Evolutionary conservation across 1,140 invertebrate species (phyloP).

Genomic region (Atopsyche davidsoni): DNA sequence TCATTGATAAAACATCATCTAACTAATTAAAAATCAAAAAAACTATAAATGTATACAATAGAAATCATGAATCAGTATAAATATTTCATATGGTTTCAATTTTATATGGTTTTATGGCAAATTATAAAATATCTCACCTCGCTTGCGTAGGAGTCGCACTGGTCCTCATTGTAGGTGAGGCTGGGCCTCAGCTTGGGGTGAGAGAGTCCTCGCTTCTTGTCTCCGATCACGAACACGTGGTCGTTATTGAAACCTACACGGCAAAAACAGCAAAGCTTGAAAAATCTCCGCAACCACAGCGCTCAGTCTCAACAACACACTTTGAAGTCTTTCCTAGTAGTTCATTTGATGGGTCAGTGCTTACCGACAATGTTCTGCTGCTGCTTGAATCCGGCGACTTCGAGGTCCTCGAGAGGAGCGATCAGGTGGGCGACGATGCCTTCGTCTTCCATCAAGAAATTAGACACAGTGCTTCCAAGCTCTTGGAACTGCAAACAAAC

Average conservation of each 20-base stretch:
- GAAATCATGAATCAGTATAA: background rate
- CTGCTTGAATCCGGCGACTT: slow-evolving; percentile 34
- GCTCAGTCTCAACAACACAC: too few species aligned
- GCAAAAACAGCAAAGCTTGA: slow-evolving; percentile 4
- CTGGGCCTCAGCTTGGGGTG: slow-evolving; percentile 30
- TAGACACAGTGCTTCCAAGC: slow-evolving; percentile 27
- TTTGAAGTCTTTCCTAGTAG: slow-evolving; percentile 1
- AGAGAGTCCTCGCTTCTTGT: slow-evolving; percentile 38
- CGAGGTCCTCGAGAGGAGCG: slow-evolving; percentile 31
- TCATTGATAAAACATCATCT: slow-evolving; percentile 2
- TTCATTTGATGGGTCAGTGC: slow-evolving; percentile 27
- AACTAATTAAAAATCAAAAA: background rate
- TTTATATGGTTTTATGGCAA: background rate
- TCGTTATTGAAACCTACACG: slow-evolving; percentile 35
- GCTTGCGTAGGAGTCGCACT: slow-evolving; percentile 36
- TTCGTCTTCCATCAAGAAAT: slow-evolving; percentile 31
- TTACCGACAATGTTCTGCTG: slow-evolving; percentile 36
- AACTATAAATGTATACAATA: background rate
- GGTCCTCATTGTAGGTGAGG: slow-evolving; percentile 28
- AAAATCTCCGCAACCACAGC: too few species aligned
- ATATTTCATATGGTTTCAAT: background rate
- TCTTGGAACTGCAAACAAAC: slow-evolving; percentile 32
- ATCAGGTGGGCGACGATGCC: slow-evolving; percentile 36
- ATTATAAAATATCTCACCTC: slow-evolving; percentile 32
- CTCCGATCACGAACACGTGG: slow-evolving; percentile 37